Evolutionary conservation across 2,888 invertebrate species (phyloP), one percentile per base, ranked within the genome.

Genomic region (Acheta domesticus): DNA sequence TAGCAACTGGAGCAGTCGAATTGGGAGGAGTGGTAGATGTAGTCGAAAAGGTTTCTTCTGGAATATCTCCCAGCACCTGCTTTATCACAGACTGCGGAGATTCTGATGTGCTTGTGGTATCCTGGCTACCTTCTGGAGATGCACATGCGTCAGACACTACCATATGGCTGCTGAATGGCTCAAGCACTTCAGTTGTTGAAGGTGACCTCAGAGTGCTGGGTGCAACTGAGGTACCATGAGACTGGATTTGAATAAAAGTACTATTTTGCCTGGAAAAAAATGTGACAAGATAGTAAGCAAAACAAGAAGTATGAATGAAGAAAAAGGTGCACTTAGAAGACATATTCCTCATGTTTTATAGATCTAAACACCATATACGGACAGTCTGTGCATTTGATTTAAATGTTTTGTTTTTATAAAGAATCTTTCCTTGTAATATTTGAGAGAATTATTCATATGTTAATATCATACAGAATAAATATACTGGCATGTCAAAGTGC

Each of bases 181-280:
- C 62, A 19, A n/a, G 62, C n/a, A 62, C n/a, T n/a, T 62, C 16
- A 11, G 14, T 62, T 16, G 62, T 62, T n/a, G 62, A n/a, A 62
- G 62, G 14, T 62, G 62, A n/a, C 62, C 62, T 62, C n/a, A 11
- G n/a, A 62, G 62, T 62, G n/a, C 0, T n/a, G 2, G 62, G 62
- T 16, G 62, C 62, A 62, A 62, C 62, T 19, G 62, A 62, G 62
- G 62, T 62, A n/a, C 62, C 16, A 12, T 62, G 62, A 19, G 62
- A 14, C n/a, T 62, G 62, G n/a, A 62, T n/a, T 19, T 14, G 62
- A 62, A 62, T 62, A n/a, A 19, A 62, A 14, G n/a, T 62, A n/a
- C 62, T 62, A 62, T 62, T 62, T 62, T 62, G 62, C 62, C 62
- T 62, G 62, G n/a, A 62, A 62, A 62, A 62, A 62, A 36, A 36